These are phyloP conservation scores for Aplodontia rufa DNA, from an alignment of 2,113 vertebrate genomes.

Conservation along the genomic window DNA sequence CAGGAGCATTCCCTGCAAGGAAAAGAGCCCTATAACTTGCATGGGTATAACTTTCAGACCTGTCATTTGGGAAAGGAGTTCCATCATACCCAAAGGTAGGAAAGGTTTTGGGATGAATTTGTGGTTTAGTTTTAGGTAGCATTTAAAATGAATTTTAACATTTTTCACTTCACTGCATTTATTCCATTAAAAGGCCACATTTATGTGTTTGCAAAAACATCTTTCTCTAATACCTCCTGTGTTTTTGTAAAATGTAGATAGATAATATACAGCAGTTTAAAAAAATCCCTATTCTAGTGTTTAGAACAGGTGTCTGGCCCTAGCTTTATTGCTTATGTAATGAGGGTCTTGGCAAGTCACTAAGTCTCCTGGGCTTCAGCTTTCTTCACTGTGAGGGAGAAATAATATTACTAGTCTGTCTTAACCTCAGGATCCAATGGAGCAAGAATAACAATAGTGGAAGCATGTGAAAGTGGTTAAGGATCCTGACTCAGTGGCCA, in stretches of 20 bases:
- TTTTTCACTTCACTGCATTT: constrained; percentile 53
- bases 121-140: neutral
- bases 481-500: neutral
- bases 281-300: neutral
- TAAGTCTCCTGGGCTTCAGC: neutral
- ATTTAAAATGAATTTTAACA: constrained; percentile 15
- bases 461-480: constrained; percentile 1
- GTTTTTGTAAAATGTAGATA: neutral
- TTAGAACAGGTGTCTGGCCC: neutral
- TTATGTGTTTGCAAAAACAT: neutral
- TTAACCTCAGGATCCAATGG: neutral
- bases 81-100: neutral
- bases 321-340: neutral
- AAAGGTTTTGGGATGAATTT: neutral
- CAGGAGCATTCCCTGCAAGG: neutral
- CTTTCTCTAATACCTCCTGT: neutral
- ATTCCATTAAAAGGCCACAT: neutral
- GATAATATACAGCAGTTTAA: neutral
- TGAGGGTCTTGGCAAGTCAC: neutral
- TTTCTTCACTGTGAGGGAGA: neutral
- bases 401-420: neutral
- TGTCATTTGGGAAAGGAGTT: constrained; percentile 16
- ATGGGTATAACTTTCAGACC: neutral
- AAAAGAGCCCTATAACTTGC: neutral
- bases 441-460: neutral